These are phyloP conservation scores for Drosophila robusta DNA, from an alignment of 2,888 invertebrate genomes.

Conservation along the genomic window DNA sequence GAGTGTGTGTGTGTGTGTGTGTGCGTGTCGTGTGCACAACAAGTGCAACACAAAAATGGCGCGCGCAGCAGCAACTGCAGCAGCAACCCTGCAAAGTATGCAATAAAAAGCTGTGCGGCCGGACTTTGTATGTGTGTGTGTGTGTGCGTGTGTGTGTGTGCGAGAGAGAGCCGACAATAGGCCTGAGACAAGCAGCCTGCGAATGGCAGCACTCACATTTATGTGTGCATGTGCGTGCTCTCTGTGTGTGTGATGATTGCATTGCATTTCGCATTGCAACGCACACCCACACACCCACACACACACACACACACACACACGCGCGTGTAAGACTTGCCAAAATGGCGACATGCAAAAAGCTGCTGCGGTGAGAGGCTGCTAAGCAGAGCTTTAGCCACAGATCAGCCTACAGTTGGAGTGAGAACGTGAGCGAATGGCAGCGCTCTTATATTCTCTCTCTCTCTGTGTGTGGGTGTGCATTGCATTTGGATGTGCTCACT, in stretches of 20 bases:
- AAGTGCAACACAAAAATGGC: constrained; percentile 72
- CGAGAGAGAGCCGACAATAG: constrained; percentile 7
- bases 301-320: not conserved
- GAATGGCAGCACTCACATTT: constrained; percentile 29
- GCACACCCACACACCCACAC: not conserved
- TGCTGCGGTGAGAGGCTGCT: constrained; percentile 3
- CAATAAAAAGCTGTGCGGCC: constrained; percentile 35
- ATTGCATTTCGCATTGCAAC: constrained; percentile 25
- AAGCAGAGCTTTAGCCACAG: constrained; percentile 6
- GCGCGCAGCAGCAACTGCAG: constrained; percentile 70
- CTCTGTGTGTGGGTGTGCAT: not conserved
- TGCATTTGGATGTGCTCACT: not conserved
- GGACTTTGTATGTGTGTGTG: constrained; percentile 1
- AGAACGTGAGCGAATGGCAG: constrained; percentile 10
- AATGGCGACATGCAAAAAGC: constrained; percentile 9
- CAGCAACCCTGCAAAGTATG: constrained; percentile 69
- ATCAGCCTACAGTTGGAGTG: not conserved
- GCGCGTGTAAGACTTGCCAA: constrained; percentile 12
- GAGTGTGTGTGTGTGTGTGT: constrained; percentile 4
- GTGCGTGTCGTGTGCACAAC: constrained; percentile 36
- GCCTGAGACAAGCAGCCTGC: constrained; percentile 16
- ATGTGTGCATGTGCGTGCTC: not conserved
- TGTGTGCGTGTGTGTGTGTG: constrained; percentile 5
- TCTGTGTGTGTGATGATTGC: constrained; percentile 24
- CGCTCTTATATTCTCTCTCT: not conserved